Percentiles rank a stretch among this genome's conserved stretches.
These are phyloP conservation scores for Galbula dea DNA, from an alignment of 2,113 vertebrate genomes.

Conservation along the genomic window DNA sequence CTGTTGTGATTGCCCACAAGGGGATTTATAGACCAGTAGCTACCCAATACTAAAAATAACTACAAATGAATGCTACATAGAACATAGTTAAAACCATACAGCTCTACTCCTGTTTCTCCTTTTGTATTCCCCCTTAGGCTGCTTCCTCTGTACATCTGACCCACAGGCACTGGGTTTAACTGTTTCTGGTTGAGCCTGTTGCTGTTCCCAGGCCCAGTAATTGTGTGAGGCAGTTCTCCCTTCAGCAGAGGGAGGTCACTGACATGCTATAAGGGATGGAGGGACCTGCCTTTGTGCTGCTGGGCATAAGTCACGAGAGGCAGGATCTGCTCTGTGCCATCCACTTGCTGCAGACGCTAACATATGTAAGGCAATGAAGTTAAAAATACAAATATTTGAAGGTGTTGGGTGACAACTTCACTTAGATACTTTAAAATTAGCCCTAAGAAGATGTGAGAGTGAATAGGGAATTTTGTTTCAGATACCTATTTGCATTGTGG, in stretches of 20 bases:
- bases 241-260: fast-evolving
- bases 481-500: fast-evolving
- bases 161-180: fast-evolving
- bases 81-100: fast-evolving
- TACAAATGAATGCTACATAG: fast-evolving
- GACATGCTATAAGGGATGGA: fast-evolving
- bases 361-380: fast-evolving
- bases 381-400: fast-evolving
- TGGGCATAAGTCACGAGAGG: fast-evolving
- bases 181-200: not conserved
- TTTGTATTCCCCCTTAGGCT: fast-evolving
- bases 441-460: fast-evolving
- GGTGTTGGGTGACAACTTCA: no score
- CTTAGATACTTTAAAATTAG: not conserved
- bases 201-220: fast-evolving
- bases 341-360: fast-evolving
- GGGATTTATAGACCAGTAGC: not conserved
- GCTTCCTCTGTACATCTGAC: fast-evolving
- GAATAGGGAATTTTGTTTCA: not conserved
- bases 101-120: not conserved
- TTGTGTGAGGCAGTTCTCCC: fast-evolving
- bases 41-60: not conserved
- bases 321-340: not conserved
- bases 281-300: no score
- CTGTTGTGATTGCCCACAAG: not conserved